Evolutionary conservation across 2,888 invertebrate species (phyloP).

Genomic region (Scaptomyza cyrtandrae): DNA sequence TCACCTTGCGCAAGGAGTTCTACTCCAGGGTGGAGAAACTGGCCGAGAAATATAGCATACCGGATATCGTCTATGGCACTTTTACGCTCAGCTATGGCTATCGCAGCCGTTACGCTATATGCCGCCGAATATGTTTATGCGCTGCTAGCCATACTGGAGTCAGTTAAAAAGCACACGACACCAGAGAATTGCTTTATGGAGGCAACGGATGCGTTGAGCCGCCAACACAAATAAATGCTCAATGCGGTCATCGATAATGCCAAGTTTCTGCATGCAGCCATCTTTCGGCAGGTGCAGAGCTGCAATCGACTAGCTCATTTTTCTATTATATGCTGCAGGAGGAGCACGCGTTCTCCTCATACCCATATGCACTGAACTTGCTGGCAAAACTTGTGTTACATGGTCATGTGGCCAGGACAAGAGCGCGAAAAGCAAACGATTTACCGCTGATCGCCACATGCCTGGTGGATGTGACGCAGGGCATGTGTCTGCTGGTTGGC

Average conservation of each 20-base stretch:
- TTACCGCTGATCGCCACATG: constrained; percentile 90
- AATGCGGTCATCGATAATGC: constrained; percentile 89
- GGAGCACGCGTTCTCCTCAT: constrained; percentile 87
- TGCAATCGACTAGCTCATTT: constrained; percentile 94
- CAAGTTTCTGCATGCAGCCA: constrained; percentile 88
- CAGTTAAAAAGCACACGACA: constrained; percentile 86
- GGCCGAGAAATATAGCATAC: constrained; percentile 88
- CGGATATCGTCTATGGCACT: constrained; percentile 90
- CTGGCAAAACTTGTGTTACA: constrained; percentile 90
- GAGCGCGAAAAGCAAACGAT: constrained; percentile 87
- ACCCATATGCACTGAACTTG: constrained; percentile 88
- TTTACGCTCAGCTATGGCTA: constrained; percentile 94
- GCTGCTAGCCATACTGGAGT: constrained; percentile 89
- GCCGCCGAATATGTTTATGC: constrained; percentile 94
- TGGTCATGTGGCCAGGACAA: constrained; percentile 89
- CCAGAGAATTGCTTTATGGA: constrained; percentile 89
- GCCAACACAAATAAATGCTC: constrained; percentile 86
- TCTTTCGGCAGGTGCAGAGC: constrained; percentile 91
- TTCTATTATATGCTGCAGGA: constrained; percentile 94
- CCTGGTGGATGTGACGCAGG: constrained; percentile 85
- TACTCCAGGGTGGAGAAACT: constrained; percentile 89
- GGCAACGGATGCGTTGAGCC: constrained; percentile 89
- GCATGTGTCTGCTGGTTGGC: constrained; percentile 89
- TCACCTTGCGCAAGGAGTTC: constrained; percentile 91
- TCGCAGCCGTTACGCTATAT: constrained; percentile 90